A percentile compares a stretch with the other conserved stretches of the same genome.
phyloP scores from a whole-genome alignment of 2,888 invertebrate species.

The Sarcophaga caerulescens region DNA sequence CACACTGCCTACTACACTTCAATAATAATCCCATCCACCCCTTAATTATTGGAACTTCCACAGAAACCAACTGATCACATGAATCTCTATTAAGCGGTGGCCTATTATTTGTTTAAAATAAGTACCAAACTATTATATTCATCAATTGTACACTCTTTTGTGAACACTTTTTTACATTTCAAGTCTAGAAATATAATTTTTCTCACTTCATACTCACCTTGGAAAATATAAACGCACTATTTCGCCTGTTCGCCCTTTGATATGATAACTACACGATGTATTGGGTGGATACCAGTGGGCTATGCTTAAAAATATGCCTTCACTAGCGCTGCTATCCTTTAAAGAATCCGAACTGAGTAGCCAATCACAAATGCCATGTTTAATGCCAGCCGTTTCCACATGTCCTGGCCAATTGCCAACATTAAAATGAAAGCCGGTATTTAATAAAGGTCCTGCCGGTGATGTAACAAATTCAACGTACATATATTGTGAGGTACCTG shows the following conservation, averaged over 20 bases:
- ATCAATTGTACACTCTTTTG: no score
- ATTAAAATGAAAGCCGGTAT: slow-evolving; percentile 97
- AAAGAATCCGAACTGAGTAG: slow-evolving; percentile 91
- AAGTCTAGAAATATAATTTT: neutral
- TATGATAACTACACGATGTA: slow-evolving; percentile 94
- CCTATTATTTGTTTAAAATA: no score
- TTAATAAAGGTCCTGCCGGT: slow-evolving; percentile 92
- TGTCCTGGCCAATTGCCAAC: slow-evolving; percentile 97
- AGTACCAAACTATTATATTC: no score
- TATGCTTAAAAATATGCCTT: slow-evolving; percentile 94
- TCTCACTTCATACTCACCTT: slow-evolving; percentile 82
- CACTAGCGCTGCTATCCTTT: slow-evolving; percentile 89
- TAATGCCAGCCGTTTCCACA: slow-evolving; percentile 93
- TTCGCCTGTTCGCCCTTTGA: slow-evolving; percentile 92
- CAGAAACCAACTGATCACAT: no score
- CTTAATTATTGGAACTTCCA: no score
- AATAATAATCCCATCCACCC: no score
- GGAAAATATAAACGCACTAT: slow-evolving; percentile 95
- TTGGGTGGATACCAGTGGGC: slow-evolving; percentile 97
- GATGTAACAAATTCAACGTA: slow-evolving; percentile 95
- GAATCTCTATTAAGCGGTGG: no score
- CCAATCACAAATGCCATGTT: slow-evolving; percentile 94
- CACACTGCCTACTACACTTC: no score
- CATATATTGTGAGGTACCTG: slow-evolving; percentile 91
- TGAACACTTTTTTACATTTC: neutral